Evolutionary conservation across 2,113 vertebrate species (phyloP).

Genomic region (Proteles cristata): DNA sequence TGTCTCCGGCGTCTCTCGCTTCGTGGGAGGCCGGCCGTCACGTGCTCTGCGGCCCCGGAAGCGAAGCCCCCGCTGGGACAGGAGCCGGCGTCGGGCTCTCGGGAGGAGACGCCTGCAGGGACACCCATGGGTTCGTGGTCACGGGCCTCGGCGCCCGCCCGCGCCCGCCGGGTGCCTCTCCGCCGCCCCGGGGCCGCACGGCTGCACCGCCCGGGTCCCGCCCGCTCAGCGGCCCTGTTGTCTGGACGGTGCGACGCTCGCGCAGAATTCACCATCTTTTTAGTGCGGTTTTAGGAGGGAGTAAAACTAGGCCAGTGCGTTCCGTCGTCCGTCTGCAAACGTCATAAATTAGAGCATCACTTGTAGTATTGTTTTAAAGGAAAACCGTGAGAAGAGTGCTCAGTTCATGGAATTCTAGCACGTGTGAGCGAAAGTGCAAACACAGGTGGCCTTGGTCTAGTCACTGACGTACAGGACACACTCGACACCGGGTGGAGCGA

Average conservation of each 20-base stretch:
- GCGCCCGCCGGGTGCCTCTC: neutral
- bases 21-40: no score
- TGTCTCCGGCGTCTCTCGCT: no score
- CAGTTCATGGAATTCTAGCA: neutral
- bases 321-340: neutral
- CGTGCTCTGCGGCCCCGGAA: neutral
- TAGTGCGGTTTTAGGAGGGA: neutral
- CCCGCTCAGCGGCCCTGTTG: neutral
- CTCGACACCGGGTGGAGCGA: rapidly evolving
- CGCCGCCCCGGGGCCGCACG: rapidly evolving
- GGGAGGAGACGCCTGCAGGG: neutral
- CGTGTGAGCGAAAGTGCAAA: neutral
- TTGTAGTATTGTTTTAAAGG: neutral
- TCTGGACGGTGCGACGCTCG: neutral
- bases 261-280: neutral
- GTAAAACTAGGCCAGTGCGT: neutral
- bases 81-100: rapidly evolving
- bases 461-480: no score
- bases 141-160: rapidly evolving
- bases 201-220: rapidly evolving
- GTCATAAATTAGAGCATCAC: no score
- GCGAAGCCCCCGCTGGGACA: neutral
- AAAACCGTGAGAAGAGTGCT: neutral
- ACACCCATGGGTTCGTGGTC: rapidly evolving
- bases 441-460: neutral